Evolutionary conservation across 2,113 vertebrate genomes (phyloP).

Genomic region (Elaphurus davidianus): DNA sequence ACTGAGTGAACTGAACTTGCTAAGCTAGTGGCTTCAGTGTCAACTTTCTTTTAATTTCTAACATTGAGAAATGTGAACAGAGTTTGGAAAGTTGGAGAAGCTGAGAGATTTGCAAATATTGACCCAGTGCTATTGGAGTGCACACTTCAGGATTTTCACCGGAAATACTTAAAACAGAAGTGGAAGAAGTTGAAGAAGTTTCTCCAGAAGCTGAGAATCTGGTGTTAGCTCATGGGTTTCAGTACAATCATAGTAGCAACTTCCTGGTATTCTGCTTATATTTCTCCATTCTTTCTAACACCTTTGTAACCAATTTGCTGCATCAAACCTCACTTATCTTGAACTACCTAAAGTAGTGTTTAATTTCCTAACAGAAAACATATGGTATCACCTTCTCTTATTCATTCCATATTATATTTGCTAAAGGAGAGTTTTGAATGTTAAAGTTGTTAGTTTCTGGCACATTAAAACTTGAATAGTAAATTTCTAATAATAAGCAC

Average conservation of each 20-base stretch:
- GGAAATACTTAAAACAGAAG: background rate
- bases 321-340: background rate
- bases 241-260: background rate
- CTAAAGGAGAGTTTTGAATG: background rate
- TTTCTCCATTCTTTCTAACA: background rate
- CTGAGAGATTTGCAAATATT: background rate
- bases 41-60: background rate
- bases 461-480: background rate
- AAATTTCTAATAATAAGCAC: background rate
- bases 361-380: background rate
- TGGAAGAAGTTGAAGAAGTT: background rate
- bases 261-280: background rate
- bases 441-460: background rate
- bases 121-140: background rate
- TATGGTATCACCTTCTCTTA: background rate
- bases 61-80: background rate
- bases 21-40: background rate
- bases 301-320: background rate
- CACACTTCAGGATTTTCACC: background rate
- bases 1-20: background rate
- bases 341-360: background rate
- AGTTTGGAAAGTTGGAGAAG: background rate
- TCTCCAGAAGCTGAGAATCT: background rate
- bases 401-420: background rate
- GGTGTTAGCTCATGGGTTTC: background rate